Conservation (phyloP, 2,113 vertebrate species). For the Cacatua alba region DNA sequence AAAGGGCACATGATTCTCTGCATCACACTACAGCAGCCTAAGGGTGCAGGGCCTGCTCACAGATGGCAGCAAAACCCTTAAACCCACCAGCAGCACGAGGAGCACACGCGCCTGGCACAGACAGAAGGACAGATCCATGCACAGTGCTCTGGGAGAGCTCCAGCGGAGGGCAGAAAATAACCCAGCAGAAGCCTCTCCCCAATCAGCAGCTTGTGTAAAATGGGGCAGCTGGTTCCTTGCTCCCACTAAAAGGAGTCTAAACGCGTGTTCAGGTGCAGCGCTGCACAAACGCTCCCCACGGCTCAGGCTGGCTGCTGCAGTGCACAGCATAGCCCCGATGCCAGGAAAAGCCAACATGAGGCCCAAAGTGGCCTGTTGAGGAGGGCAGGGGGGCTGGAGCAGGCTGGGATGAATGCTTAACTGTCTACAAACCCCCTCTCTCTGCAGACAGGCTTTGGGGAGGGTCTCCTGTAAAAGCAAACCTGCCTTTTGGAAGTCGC, state of each 20-base stretch:
- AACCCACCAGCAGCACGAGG: fast-evolving
- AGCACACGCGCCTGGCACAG: not conserved
- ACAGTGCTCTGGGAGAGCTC: not conserved
- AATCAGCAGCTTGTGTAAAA: not conserved
- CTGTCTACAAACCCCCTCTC: not conserved
- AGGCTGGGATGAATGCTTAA: fast-evolving
- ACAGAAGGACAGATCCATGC: not conserved
- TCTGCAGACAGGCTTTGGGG: not conserved
- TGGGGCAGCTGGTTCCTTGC: not conserved
- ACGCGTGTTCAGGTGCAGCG: not conserved
- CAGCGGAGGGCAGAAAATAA: not conserved
- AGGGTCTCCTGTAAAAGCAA: not conserved
- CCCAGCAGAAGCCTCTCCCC: not conserved
- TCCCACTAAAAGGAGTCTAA: not conserved
- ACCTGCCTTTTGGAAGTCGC: not conserved
- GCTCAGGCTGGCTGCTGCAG: not conserved
- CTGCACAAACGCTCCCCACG: not conserved
- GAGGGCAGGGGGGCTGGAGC: not conserved
- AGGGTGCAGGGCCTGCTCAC: not conserved
- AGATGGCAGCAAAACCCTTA: not conserved
- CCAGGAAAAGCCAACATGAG: not conserved
- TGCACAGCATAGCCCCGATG: not conserved
- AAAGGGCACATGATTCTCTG: not conserved
- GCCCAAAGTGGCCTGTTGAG: not conserved
- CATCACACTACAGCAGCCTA: fast-evolving